phyloP scores from a whole-genome alignment of 2,888 invertebrate species.

The Neoitamus cyanurus region DNA sequence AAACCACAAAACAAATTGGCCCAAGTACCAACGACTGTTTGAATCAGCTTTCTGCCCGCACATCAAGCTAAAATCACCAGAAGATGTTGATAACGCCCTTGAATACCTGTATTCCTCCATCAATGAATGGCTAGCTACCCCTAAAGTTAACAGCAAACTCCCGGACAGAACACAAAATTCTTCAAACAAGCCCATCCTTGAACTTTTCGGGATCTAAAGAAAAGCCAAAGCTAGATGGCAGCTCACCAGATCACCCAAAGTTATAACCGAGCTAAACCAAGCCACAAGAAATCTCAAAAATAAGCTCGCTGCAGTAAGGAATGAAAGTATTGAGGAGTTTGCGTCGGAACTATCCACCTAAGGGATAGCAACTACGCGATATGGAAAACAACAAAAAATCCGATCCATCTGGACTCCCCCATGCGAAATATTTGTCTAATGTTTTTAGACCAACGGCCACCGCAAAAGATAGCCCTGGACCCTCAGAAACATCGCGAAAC shows the following conservation, averaged over 20 bases:
- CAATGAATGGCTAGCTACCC: neutral
- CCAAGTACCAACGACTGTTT: neutral
- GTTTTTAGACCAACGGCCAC: no score
- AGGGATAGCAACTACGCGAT: neutral
- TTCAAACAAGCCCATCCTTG: neutral
- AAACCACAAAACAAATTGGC: neutral
- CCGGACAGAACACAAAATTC: neutral
- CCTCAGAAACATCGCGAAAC: no score
- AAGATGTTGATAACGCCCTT: neutral
- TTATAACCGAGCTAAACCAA: neutral
- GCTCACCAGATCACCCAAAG: neutral
- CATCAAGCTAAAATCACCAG: neutral
- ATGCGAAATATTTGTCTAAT: no score
- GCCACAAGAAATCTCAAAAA: neutral
- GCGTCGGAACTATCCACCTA: neutral
- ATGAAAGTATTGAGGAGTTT: neutral
- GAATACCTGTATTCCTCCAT: neutral
- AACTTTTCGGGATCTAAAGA: neutral
- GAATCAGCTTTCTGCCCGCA: neutral
- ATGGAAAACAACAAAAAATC: neutral
- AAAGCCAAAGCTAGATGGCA: neutral
- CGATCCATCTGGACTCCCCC: neutral
- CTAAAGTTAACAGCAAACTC: neutral
- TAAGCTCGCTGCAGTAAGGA: neutral
- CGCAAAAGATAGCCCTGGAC: no score